Evolutionary conservation across 1,140 invertebrate species (phyloP).

Genomic region (Hyles vespertilio): DNA sequence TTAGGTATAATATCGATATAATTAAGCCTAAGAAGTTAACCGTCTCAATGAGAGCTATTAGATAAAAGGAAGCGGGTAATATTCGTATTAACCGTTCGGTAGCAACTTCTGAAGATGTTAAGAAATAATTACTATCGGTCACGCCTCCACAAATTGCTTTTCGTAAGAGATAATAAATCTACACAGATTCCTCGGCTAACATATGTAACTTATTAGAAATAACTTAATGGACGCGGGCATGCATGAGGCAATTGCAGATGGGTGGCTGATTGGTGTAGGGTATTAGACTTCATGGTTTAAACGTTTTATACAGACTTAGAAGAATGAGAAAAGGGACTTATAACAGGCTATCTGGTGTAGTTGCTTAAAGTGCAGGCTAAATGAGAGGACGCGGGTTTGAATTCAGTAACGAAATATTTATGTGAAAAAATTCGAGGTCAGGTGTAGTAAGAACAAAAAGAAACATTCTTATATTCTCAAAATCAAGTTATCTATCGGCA

Average conservation of each 20-base stretch:
- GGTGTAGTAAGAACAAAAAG: no score
- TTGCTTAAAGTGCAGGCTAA: no score
- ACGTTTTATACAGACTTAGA: no score
- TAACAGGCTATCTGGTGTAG: no score
- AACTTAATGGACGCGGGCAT: constrained; percentile 12
- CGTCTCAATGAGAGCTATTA: constrained; percentile 61
- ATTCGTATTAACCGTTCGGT: constrained; percentile 46
- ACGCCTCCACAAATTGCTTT: constrained; percentile 70
- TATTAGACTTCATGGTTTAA: no score
- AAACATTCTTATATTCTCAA: no score
- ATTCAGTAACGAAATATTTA: no score
- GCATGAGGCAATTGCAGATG: constrained; percentile 2
- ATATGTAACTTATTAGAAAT: constrained; percentile 13
- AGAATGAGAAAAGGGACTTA: no score
- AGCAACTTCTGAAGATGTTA: constrained; percentile 62
- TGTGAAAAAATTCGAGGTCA: no score
- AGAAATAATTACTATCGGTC: constrained; percentile 69
- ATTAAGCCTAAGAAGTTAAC: constrained; percentile 40
- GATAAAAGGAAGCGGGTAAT: constrained; percentile 51
- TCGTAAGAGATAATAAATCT: constrained; percentile 66
- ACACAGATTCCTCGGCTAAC: constrained; percentile 37
- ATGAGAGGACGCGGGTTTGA: no score
- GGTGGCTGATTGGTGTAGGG: no score
- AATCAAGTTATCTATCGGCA: no score
- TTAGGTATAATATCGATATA: constrained; percentile 23